A percentile compares a stretch with the other conserved stretches of the same genome.
phyloP scores from a whole-genome alignment of 2,888 invertebrate species.

The Masnerella sp. region DNA sequence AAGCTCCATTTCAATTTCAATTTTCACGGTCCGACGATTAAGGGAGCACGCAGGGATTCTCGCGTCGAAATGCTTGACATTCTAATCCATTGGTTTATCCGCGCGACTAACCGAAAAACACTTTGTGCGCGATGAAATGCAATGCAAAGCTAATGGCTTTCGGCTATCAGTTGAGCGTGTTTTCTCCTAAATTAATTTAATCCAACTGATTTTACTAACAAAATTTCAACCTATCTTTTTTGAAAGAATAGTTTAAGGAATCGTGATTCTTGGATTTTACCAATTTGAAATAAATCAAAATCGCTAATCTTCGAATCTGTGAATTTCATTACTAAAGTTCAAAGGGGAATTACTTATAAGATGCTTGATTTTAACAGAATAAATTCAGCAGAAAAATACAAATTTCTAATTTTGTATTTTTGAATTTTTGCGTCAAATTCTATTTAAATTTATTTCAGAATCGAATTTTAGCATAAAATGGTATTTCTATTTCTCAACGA shows the following conservation, averaged over 20 bases:
- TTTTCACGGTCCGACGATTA: slow-evolving; percentile 13
- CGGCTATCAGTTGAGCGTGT: slow-evolving; percentile 1
- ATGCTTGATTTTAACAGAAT: too few species aligned
- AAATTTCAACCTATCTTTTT: neutral
- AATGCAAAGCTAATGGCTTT: slow-evolving; percentile 5
- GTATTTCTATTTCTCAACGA: neutral
- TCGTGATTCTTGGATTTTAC: too few species aligned
- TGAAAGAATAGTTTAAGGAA: too few species aligned
- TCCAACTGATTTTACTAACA: neutral
- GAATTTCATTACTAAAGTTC: too few species aligned
- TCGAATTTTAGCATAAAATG: too few species aligned
- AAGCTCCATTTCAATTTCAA: slow-evolving; percentile 17
- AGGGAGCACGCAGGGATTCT: slow-evolving; percentile 2
- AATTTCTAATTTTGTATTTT: too few species aligned
- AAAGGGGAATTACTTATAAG: too few species aligned
- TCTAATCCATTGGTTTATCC: slow-evolving; percentile 20
- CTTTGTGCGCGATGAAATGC: slow-evolving; percentile 8
- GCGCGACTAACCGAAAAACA: slow-evolving; percentile 23
- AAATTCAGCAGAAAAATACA: too few species aligned
- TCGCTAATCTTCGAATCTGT: too few species aligned
- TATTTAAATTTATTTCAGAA: too few species aligned
- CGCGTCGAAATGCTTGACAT: slow-evolving; percentile 23
- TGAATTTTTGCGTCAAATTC: too few species aligned
- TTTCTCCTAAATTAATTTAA: neutral
- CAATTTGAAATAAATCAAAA: too few species aligned